Evolutionary conservation across 2,888 invertebrate species (phyloP), one percentile per base, ranked within the genome.

Genomic region (Pantelozetes paolii): DNA sequence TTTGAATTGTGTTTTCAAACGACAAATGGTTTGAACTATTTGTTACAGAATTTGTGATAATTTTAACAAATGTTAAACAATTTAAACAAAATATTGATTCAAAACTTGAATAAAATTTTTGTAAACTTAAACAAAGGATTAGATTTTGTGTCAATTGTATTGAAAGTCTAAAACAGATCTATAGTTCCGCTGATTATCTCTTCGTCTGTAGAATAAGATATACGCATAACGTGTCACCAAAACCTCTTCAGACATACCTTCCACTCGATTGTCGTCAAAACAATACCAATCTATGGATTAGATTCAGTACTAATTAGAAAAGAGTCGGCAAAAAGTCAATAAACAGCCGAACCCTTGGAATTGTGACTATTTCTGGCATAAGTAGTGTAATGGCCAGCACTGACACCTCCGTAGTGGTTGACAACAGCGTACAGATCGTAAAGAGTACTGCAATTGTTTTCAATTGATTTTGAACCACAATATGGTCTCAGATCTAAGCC

Each of bases 371-470:
- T 30, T n/a, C 20, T 32, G 3, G 83, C 85, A 78, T 80, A 83
- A 1, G 84, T 80, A 9, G 85, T 84, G 79, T 85, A 85, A 78
- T 85, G 85, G 18, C 85, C 85, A 9, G 84, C 84, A 71, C 82
- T 79, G 70, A 83, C 82, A 70, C 82, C 82, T 64, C 82, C 84
- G 75, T 82, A 81, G 78, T 84, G 84, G 79, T 84, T 84, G 57
- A 85, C 82, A 1, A 85, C 84, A 13, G 83, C 85, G 76, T 83
- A 84, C 74, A 85, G 80, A 77, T 85, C 85, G 78, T 85, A 85
- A 2, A 83, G 77, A 0, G 20, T 79, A 32, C 28, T 76, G 79
- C 32, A 80, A 80, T 64, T 80, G 77, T 78, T 42, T 13, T n/a
- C 15, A 5, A 36, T 8, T 36, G 36, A 5, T 9, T 36, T 36